phyloP scores from a whole-genome alignment of 2,888 invertebrate species.

The Folsomia candida region DNA sequence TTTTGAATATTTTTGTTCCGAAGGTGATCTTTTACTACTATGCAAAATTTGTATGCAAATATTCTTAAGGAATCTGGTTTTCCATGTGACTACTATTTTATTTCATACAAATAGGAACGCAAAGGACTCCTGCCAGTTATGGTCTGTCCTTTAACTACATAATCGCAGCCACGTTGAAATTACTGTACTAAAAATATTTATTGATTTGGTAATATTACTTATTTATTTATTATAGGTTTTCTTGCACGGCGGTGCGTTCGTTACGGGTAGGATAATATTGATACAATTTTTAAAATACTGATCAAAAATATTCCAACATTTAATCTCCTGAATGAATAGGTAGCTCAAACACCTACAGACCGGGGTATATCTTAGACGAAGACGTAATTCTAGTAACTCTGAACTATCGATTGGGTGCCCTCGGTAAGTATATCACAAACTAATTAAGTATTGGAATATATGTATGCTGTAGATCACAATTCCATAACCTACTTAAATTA shows the following conservation, averaged over 20 bases:
- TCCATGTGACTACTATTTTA: no score
- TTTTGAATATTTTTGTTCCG: constrained; percentile 41
- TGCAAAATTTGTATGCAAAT: background rate
- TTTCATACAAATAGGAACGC: constrained; percentile 5
- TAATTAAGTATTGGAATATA: no score
- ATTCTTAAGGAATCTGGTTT: background rate
- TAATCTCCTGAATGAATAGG: no score
- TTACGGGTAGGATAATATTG: constrained; percentile 7
- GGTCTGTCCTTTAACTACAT: constrained; percentile 15
- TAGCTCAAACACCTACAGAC: constrained; percentile 23
- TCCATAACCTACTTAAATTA: no score
- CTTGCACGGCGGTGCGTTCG: constrained; percentile 1
- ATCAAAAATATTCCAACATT: constrained; percentile 9
- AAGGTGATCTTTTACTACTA: constrained; percentile 24
- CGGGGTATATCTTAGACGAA: constrained; percentile 30
- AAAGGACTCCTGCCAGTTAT: constrained; percentile 23
- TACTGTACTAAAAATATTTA: no score
- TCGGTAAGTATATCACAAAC: background rate
- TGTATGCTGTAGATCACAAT: no score
- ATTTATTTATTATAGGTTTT: no score
- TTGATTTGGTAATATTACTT: no score
- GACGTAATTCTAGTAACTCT: constrained; percentile 31
- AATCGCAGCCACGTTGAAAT: background rate
- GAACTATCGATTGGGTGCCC: constrained; percentile 28
- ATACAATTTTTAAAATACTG: background rate